phyloP scores from a whole-genome alignment of 1,140 invertebrate species.

The Theocolax elegans region DNA sequence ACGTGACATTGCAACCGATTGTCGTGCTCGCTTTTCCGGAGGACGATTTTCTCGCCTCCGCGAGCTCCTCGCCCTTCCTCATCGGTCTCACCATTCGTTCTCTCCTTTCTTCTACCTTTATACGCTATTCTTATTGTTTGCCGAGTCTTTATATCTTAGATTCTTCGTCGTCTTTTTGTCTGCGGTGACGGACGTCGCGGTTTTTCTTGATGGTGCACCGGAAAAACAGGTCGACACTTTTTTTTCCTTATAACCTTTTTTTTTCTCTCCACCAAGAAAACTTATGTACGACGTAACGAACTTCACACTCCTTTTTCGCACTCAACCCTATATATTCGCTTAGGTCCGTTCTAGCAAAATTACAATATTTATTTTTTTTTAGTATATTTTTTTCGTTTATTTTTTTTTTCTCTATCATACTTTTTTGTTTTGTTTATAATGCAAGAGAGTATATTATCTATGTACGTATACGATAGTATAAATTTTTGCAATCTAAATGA shows the following conservation, averaged over 20 bases:
- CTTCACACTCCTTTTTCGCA: background rate
- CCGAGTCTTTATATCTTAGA: background rate
- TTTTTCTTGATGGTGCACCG: no score
- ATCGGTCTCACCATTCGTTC: constrained; percentile 47
- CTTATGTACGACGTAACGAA: background rate
- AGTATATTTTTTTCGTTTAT: background rate
- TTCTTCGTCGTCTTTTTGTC: background rate
- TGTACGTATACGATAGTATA: constrained; percentile 9
- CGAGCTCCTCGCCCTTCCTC: constrained; percentile 50
- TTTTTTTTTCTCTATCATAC: background rate
- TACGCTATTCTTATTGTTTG: constrained; percentile 17
- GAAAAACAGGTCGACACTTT: constrained; percentile 26
- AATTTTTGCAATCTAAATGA: constrained; percentile 5
- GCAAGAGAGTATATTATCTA: constrained; percentile 20
- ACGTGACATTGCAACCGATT: background rate
- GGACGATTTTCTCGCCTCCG: constrained; percentile 47
- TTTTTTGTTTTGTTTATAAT: constrained; percentile 25
- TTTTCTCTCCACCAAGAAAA: background rate
- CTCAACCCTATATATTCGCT: no score
- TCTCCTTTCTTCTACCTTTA: constrained; percentile 19
- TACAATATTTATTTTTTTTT: constrained; percentile 7
- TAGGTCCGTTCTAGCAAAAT: constrained; percentile 33
- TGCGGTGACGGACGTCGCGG: no score
- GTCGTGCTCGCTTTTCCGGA: constrained; percentile 43
- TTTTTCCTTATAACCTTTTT: background rate